Evolutionary conservation across 2,113 vertebrate species (phyloP).

Genomic region (Oncorhynchus clarkii): DNA sequence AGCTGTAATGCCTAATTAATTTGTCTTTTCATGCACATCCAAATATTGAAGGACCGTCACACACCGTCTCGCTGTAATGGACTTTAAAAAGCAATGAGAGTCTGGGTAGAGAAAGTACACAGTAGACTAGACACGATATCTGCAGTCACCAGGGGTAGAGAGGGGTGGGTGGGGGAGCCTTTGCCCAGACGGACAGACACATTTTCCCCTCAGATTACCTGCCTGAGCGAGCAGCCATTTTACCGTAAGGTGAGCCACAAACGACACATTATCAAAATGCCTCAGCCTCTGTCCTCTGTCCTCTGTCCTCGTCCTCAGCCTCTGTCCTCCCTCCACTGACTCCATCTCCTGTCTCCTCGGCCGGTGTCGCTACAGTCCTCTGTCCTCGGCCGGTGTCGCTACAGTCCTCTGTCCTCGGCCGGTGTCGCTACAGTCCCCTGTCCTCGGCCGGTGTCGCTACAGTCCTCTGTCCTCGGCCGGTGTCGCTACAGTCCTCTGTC

Average conservation of each 20-base stretch:
- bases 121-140: neutral
- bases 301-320: no score
- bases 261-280: neutral
- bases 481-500: no score
- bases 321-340: neutral
- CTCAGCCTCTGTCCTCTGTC: neutral
- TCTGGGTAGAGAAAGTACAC: neutral
- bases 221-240: constrained; percentile 22
- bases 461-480: no score
- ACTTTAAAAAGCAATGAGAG: neutral
- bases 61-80: neutral
- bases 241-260: constrained; percentile 12
- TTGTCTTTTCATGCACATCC: neutral
- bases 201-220: neutral
- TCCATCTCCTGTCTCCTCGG: no score
- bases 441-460: no score
- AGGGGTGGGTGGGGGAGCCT: neutral
- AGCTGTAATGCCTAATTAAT: neutral
- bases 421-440: no score
- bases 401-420: no score
- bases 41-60: neutral
- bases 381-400: no score
- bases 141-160: neutral
- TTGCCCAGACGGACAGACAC: neutral
- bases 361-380: no score